These are phyloP conservation scores for Platerodrilus igneus DNA, from an alignment of 2,888 invertebrate genomes.

Conservation along the genomic window DNA sequence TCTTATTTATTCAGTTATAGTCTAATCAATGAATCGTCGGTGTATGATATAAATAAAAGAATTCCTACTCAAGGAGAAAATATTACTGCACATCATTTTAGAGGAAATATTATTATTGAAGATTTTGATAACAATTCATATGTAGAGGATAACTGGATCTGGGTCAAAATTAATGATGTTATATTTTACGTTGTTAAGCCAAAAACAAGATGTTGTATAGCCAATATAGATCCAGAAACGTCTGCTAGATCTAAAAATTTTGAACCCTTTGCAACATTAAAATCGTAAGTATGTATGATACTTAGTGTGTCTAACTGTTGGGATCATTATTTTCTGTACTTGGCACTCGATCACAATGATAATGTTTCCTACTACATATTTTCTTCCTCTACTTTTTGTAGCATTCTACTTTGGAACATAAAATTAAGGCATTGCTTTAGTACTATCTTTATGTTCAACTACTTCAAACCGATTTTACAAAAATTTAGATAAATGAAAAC, in stretches of 20 bases:
- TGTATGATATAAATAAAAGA: constrained; percentile 51
- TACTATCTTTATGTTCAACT: too few relatives aligned
- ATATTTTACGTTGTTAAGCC: constrained; percentile 53
- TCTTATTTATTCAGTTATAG: constrained; percentile 53
- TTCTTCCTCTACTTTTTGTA: too few relatives aligned
- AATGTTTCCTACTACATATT: too few relatives aligned
- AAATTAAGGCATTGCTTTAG: too few relatives aligned
- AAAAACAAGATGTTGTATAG: constrained; percentile 51
- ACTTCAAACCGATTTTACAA: too few relatives aligned
- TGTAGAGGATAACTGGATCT: constrained; percentile 55
- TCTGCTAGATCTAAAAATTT: constrained; percentile 44
- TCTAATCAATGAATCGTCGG: constrained; percentile 50
- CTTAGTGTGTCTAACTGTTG: too few relatives aligned
- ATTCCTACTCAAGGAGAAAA: constrained; percentile 37
- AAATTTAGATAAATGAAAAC: too few relatives aligned
- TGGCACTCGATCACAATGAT: too few relatives aligned
- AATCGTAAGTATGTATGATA: constrained; percentile 46
- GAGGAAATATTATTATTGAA: constrained; percentile 55
- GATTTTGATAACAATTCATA: constrained; percentile 44
- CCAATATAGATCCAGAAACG: constrained; percentile 50
- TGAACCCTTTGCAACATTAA: constrained; percentile 54
- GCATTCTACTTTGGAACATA: too few relatives aligned
- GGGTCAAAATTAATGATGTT: constrained; percentile 52
- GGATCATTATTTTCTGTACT: constrained; percentile 8
- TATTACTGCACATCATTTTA: constrained; percentile 49